Evolutionary conservation across 1,140 invertebrate species (phyloP).

Genomic region (Alviniconcha marisindica): DNA sequence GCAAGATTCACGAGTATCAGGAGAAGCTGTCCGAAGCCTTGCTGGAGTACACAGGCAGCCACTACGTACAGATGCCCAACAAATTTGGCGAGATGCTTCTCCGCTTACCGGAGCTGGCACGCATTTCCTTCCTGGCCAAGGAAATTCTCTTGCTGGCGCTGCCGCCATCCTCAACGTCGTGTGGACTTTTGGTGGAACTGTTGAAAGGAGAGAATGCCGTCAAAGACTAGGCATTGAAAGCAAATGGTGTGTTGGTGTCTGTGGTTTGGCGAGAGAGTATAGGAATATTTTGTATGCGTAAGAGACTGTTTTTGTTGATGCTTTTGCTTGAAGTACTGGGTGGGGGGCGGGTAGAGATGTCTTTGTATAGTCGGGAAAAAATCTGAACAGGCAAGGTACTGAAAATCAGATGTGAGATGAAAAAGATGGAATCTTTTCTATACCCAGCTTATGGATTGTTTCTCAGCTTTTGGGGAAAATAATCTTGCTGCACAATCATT

Average conservation of each 20-base stretch:
- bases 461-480: no score
- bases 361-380: no score
- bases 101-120: constrained; percentile 94
- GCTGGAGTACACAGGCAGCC: constrained; percentile 92
- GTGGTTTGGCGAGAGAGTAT: neutral
- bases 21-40: constrained; percentile 95
- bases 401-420: no score
- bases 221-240: constrained; percentile 35
- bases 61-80: constrained; percentile 93
- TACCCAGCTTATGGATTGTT: no score
- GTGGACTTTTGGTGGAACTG: constrained; percentile 96
- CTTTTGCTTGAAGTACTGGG: no score
- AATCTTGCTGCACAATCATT: no score
- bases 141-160: constrained; percentile 79
- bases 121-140: constrained; percentile 95
- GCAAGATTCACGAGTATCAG: constrained; percentile 93
- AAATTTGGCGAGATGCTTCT: constrained; percentile 96
- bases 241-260: neutral
- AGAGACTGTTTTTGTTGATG: no score
- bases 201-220: constrained; percentile 79
- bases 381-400: no score
- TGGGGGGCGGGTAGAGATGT: neutral
- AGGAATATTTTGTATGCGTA: no score
- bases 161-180: constrained; percentile 89
- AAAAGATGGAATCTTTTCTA: no score